Conservation (phyloP, 1,140 invertebrate species). For the Portunus trituberculatus region DNA sequence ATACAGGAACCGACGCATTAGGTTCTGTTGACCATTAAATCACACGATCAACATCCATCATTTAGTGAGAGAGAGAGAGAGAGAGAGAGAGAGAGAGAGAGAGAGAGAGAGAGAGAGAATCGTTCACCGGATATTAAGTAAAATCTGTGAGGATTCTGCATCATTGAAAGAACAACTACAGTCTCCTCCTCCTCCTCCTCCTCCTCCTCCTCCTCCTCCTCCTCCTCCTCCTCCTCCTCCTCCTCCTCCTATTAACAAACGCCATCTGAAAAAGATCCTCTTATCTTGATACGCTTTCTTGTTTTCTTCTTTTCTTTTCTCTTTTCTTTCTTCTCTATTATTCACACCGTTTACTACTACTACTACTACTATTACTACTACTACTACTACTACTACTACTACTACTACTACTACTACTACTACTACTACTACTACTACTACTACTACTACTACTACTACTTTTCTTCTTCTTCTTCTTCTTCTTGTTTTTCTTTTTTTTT, state of each 20-base stretch:
- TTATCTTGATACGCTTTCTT: not conserved
- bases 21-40: not conserved
- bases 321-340: not conserved
- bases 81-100: slow-evolving; percentile 20
- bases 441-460: slow-evolving; percentile 15
- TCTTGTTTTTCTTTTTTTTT: too few species aligned
- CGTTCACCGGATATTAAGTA: not conserved
- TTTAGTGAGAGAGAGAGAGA: not conserved
- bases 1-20: not conserved
- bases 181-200: not conserved
- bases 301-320: not conserved
- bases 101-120: slow-evolving; percentile 16
- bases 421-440: slow-evolving; percentile 23
- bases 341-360: not conserved
- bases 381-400: not conserved
- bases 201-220: slow-evolving; percentile 1
- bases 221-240: too few species aligned
- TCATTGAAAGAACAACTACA: not conserved
- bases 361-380: not conserved
- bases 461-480: not conserved
- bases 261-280: not conserved
- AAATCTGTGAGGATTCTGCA: not conserved
- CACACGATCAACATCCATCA: slow-evolving; percentile 12
- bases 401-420: slow-evolving; percentile 22
- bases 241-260: not conserved